Percentiles rank a stretch among this genome's conserved stretches.
Evolutionary conservation across 53 echinoderm and acorn worm species (phyloP).

Genomic region (Mesocentrotus franciscanus): DNA sequence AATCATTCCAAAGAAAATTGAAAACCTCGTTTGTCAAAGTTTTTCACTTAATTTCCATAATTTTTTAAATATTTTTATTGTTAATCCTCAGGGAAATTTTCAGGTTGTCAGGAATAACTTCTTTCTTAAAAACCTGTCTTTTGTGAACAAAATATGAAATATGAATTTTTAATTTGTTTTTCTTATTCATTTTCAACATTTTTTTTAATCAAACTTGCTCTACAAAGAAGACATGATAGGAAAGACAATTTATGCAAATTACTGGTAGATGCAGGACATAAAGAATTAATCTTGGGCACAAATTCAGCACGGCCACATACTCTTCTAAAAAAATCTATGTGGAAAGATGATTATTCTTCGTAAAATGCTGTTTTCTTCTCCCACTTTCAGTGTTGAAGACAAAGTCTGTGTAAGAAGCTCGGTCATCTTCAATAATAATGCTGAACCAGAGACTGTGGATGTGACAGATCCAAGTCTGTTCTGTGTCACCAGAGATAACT

Average conservation of each 20-base stretch:
- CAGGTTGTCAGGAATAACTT: too few relatives aligned
- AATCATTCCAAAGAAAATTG: slow-evolving; percentile 67
- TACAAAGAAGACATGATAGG: background rate
- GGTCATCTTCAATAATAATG: slow-evolving; percentile 77
- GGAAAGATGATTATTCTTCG: too few relatives aligned
- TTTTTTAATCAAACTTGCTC: too few relatives aligned
- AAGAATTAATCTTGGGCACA: too few relatives aligned
- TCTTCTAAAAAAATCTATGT: too few relatives aligned
- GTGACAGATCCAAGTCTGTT: slow-evolving; percentile 79
- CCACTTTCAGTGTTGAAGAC: slow-evolving; percentile 77
- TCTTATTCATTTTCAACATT: too few relatives aligned
- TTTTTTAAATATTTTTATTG: too few relatives aligned
- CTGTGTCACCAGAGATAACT: slow-evolving; percentile 87
- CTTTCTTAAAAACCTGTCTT: too few relatives aligned
- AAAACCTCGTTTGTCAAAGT: slow-evolving; percentile 63
- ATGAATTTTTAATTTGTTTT: too few relatives aligned
- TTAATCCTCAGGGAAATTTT: too few relatives aligned
- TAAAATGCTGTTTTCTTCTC: background rate
- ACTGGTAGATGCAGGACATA: too few relatives aligned
- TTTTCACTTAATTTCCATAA: background rate
- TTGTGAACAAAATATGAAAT: too few relatives aligned
- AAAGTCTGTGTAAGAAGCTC: slow-evolving; percentile 77
- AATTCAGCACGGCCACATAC: slow-evolving; percentile 75
- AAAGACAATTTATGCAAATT: background rate
- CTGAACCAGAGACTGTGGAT: slow-evolving; percentile 72